Conservation (phyloP, 2,888 invertebrate species). For the Odontomyia ornata region DNA sequence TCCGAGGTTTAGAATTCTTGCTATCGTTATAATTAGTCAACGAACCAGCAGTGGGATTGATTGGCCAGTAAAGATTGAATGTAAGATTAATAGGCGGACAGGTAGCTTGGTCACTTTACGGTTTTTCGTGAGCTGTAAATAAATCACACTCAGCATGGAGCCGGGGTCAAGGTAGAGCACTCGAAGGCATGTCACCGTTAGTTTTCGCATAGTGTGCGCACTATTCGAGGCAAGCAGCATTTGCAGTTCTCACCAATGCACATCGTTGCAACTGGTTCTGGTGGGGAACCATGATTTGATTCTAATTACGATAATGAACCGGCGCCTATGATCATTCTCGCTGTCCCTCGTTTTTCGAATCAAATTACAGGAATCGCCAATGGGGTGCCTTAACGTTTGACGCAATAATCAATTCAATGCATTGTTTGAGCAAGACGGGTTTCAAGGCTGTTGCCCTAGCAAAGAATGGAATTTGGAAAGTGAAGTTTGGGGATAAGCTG, state of each 20-base stretch:
- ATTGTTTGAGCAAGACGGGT: too few species aligned
- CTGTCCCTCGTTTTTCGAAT: too few species aligned
- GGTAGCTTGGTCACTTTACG: neutral
- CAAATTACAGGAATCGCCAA: too few species aligned
- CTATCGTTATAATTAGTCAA: neutral
- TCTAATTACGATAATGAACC: too few species aligned
- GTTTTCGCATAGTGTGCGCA: neutral
- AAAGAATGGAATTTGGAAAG: too few species aligned
- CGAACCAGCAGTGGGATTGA: neutral
- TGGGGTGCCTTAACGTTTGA: too few species aligned
- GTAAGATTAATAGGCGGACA: neutral
- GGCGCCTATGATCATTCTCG: too few species aligned
- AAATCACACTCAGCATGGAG: neutral
- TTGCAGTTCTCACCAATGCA: neutral
- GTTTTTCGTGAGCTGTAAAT: neutral
- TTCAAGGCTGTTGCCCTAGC: too few species aligned
- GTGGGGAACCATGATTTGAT: too few species aligned
- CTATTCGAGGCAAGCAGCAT: neutral
- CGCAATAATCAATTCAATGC: too few species aligned
- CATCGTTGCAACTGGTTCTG: too few species aligned
- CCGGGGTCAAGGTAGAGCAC: constrained; percentile 24
- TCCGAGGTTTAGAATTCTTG: constrained; percentile 10
- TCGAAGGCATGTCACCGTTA: constrained; percentile 1
- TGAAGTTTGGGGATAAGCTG: too few species aligned
- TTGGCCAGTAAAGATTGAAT: neutral